Evolutionary conservation across 2,888 invertebrate species (phyloP), one percentile per base, ranked within the genome.

Genomic region (Drosophila maculinotata): DNA sequence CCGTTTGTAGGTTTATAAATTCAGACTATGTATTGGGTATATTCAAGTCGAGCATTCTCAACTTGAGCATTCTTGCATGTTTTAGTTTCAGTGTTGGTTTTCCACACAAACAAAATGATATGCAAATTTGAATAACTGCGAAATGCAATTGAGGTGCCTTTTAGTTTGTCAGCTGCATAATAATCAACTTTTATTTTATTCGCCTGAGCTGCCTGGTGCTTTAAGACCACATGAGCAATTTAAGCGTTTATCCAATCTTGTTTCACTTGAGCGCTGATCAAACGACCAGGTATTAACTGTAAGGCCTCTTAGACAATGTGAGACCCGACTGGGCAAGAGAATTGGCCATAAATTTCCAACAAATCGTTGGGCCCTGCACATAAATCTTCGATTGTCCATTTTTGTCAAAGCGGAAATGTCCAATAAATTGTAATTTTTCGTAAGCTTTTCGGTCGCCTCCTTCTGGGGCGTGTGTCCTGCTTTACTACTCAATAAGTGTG

Each of bases 391-490:
- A 69, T 45, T 88, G 83, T 87, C 89, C 79, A 78, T 60, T 83
- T 87, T 75, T 79, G 79, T 72, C 71, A 73, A 58, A 53, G 60
- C 78, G 88, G 87, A 89, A 88, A 88, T 76, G 80, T 73, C 80
- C 90, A 88, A 88, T 88, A 88, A 89, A 88, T 89, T 89, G 89
- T 88, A 89, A 88, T 89, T 89, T 89, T 88, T 77, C 64, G 60
- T 71, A 88, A 84, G 86, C 86, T 87, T 85, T 74, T 64, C 59
- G 53, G 14, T 10, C 31, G 42, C 60, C 38, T 25, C 17, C 20
- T 20, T 20, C 20, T 20, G 30, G 30, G 48, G 59, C 23, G 36
- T 31, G 44, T 38, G 41, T 35, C 38, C 45, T 59, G 25, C 20
- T 30, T 10, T 15, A 33, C 36, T 36, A 36, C 36, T 17, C 17